phyloP scores from a whole-genome alignment of 2,797 vertebrate genomes.

The Urosaurus nigricauda region DNA sequence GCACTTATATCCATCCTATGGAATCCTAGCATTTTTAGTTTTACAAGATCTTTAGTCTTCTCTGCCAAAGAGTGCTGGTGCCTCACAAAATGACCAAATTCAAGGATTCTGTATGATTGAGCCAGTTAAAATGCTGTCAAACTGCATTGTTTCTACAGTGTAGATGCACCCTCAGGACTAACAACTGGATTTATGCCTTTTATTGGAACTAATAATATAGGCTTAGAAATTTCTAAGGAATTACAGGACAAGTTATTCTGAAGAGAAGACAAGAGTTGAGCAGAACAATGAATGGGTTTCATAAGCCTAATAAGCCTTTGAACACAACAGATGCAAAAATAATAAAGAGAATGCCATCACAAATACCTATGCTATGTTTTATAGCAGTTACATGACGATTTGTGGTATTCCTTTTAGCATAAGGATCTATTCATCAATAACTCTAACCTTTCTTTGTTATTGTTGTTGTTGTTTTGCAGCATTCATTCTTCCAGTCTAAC shows the following conservation, averaged over 20 bases:
- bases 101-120: too few relatives aligned
- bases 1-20: constrained; percentile 45
- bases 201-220: neutral
- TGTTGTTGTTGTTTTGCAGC: constrained; percentile 27
- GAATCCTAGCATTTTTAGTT: too few relatives aligned
- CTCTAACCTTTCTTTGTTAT: neutral
- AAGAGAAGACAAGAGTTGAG: constrained; percentile 53
- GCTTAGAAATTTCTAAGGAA: constrained; percentile 46
- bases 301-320: constrained; percentile 22
- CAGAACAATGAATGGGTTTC: constrained; percentile 62
- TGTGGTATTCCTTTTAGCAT: constrained; percentile 4
- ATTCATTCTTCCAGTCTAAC: constrained; percentile 35
- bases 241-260: constrained; percentile 44
- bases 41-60: too few relatives aligned
- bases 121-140: too few relatives aligned
- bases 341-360: constrained; percentile 25
- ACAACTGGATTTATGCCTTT: too few relatives aligned
- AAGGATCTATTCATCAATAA: constrained; percentile 39
- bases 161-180: too few relatives aligned
- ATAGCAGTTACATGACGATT: neutral
- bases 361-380: constrained; percentile 40
- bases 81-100: too few relatives aligned
- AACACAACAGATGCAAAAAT: constrained; percentile 38
- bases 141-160: too few relatives aligned
- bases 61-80: too few relatives aligned